Evolutionary conservation across 2,888 invertebrate species (phyloP).

Genomic region (Folsomia manolachei): DNA sequence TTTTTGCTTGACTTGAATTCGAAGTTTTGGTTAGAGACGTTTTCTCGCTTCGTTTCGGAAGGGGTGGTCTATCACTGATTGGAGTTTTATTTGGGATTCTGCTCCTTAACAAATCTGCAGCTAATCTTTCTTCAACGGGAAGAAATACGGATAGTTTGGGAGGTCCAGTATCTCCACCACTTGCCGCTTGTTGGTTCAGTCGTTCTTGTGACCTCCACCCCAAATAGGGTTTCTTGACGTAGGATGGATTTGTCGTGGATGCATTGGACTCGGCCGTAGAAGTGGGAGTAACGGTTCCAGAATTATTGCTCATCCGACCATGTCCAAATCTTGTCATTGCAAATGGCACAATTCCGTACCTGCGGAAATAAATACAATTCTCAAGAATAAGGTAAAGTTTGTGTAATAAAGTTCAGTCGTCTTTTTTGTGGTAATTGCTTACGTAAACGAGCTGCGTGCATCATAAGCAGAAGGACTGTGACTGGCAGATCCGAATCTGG

Average conservation of each 20-base stretch:
- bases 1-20: background rate
- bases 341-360: conserved; percentile 50
- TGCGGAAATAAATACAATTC: conserved; percentile 19
- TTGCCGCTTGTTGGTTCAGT: conserved; percentile 54
- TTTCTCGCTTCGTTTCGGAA: conserved; percentile 44
- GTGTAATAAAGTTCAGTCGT: background rate
- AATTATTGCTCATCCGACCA: conserved; percentile 44
- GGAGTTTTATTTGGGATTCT: conserved; percentile 36
- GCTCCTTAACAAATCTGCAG: conserved; percentile 43
- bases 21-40: conserved; percentile 31
- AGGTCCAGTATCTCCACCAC: conserved; percentile 24
- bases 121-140: conserved; percentile 47
- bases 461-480: conserved; percentile 50
- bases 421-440: conserved; percentile 23
- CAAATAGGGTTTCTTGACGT: conserved; percentile 73
- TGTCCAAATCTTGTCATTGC: conserved; percentile 44
- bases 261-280: conserved; percentile 34
- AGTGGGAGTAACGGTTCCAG: conserved; percentile 44
- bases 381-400: too few species aligned
- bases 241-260: conserved; percentile 27
- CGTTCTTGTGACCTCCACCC: conserved; percentile 84
- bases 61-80: conserved; percentile 42
- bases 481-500: conserved; percentile 51
- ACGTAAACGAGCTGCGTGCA: conserved; percentile 50
- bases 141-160: conserved; percentile 54